Percentiles rank a stretch among this genome's conserved stretches.
phyloP scores from a whole-genome alignment of 2,797 vertebrate species.

The Sylvia borin region DNA sequence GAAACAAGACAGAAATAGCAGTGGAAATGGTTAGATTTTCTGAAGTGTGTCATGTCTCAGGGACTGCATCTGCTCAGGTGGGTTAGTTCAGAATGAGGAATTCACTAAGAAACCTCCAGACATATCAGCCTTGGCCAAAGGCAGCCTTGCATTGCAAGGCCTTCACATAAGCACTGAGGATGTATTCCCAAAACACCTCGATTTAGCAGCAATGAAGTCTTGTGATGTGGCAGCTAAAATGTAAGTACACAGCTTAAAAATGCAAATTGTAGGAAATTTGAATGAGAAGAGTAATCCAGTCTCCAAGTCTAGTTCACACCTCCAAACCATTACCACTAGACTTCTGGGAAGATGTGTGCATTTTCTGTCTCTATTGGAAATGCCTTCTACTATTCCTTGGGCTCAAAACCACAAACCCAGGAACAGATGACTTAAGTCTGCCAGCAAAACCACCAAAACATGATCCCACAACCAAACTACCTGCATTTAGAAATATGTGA shows the following conservation, averaged over 20 bases:
- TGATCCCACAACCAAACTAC: background rate
- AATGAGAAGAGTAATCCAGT: background rate
- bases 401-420: background rate
- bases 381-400: background rate
- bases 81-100: background rate
- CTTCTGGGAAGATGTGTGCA: background rate
- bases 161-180: background rate
- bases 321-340: background rate
- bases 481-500: background rate
- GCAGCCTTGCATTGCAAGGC: background rate
- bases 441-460: background rate
- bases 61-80: background rate
- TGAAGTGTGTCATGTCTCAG: background rate
- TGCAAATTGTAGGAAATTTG: background rate
- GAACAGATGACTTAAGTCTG: background rate
- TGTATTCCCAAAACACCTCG: background rate
- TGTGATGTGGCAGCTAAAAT: background rate
- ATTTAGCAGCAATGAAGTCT: background rate
- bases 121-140: background rate
- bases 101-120: background rate
- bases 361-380: background rate
- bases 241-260: background rate
- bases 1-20: conserved; percentile 23
- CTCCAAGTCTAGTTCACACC: background rate
- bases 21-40: background rate